A percentile compares a stretch with the other conserved stretches of the same genome.
Evolutionary conservation across 2,797 vertebrate species (phyloP).

Genomic region (Mionectes olivaceus): DNA sequence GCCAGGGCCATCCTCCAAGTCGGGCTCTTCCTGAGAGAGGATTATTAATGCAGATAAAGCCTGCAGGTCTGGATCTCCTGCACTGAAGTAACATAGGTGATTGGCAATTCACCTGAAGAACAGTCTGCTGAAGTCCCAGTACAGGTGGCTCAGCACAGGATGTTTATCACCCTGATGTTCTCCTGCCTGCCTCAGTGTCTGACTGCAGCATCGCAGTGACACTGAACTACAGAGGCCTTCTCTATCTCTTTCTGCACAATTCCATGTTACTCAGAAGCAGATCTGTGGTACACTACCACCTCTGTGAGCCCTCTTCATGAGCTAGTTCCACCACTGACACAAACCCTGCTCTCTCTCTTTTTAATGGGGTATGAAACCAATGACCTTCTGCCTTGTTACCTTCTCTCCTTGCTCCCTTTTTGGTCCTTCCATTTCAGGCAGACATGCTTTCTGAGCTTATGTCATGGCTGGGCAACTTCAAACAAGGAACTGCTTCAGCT

Average conservation of each 20-base stretch:
- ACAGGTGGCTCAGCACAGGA: not conserved
- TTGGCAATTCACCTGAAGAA: not conserved
- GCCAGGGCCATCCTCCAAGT: not conserved
- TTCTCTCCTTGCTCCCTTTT: not conserved
- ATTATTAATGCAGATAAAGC: not conserved
- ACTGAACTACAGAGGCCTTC: not conserved
- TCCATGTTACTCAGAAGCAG: rapidly evolving
- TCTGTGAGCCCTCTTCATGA: not conserved
- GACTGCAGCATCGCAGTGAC: not conserved
- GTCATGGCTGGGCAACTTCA: not conserved
- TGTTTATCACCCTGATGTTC: not conserved
- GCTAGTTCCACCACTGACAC: not conserved
- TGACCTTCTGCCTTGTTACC: not conserved
- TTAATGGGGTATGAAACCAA: not conserved
- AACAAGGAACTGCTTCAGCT: not conserved
- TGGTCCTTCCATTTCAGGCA: not conserved
- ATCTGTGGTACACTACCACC: rapidly evolving
- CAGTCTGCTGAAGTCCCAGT: not conserved
- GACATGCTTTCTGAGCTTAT: not conserved
- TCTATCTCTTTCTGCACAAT: not conserved
- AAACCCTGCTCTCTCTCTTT: not conserved
- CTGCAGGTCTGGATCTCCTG: not conserved
- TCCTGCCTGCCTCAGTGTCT: not conserved
- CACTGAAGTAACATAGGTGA: not conserved
- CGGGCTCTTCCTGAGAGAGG: not conserved